Conservation (phyloP, 1,140 invertebrate genomes). For the Charaxes varanes region DNA sequence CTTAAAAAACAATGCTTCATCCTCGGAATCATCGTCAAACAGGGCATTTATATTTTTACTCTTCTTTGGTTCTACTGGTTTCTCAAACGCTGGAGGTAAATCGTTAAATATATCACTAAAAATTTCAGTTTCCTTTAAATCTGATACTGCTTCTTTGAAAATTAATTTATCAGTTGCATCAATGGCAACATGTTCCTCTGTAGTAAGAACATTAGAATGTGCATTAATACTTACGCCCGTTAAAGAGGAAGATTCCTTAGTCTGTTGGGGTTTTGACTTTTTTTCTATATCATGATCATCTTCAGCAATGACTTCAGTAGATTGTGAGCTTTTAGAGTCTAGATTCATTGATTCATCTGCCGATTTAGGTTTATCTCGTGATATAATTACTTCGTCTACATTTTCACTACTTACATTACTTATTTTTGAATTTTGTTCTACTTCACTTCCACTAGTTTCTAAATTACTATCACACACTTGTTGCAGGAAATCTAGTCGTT, state of each 20-base stretch:
- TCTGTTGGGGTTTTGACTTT: background rate
- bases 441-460: no score
- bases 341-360: background rate
- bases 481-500: no score
- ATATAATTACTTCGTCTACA: no score
- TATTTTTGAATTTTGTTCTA: background rate
- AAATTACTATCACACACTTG: no score
- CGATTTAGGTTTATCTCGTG: background rate
- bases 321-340: background rate
- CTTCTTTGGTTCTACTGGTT: constrained; percentile 51
- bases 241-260: background rate
- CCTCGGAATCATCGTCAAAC: constrained; percentile 65
- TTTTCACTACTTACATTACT: no score
- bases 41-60: constrained; percentile 63
- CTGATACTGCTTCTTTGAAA: constrained; percentile 1
- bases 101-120: constrained; percentile 49
- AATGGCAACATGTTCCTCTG: background rate
- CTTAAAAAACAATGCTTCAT: constrained; percentile 57
- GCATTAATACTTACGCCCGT: no score
- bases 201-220: no score
- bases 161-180: constrained; percentile 3
- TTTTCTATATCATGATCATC: background rate
- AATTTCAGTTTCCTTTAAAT: constrained; percentile 14
- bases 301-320: background rate
- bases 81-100: constrained; percentile 50